Evolutionary conservation across 1,140 invertebrate species (phyloP).

Genomic region (Venturia canescens): DNA sequence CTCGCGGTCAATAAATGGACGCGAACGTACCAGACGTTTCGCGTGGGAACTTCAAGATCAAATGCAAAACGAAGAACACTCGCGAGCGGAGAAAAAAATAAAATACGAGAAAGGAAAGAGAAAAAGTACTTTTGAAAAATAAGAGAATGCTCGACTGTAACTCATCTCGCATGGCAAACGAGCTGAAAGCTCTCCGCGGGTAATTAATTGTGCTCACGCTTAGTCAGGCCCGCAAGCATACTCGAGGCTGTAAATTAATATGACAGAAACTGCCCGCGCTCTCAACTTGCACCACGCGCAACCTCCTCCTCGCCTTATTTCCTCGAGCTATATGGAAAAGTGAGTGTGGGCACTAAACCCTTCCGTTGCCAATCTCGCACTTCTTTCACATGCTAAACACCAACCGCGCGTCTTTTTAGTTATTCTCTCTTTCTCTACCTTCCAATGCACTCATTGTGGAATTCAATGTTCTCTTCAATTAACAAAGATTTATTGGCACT

Average conservation of each 20-base stretch:
- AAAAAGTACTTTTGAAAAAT: conserved; percentile 39
- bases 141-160: conserved; percentile 64
- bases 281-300: background rate
- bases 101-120: conserved; percentile 33
- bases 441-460: too few species aligned
- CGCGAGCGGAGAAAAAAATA: conserved; percentile 1
- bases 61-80: background rate
- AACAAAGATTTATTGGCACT: too few species aligned
- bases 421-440: too few species aligned
- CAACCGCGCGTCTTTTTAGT: too few species aligned
- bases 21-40: too few species aligned
- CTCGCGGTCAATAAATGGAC: too few species aligned
- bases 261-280: conserved; percentile 57
- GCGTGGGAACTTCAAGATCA: too few species aligned
- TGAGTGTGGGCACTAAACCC: conserved; percentile 30
- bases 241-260: conserved; percentile 62
- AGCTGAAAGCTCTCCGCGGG: conserved; percentile 65
- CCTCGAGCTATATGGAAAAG: background rate
- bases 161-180: conserved; percentile 66
- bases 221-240: conserved; percentile 50
- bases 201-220: conserved; percentile 71
- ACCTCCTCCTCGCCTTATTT: conserved; percentile 4
- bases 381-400: too few species aligned
- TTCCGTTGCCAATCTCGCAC: too few species aligned
- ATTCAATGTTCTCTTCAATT: too few species aligned